Base-by-base conservation (phyloP, 2,113 vertebrate species). In the Syngnathus floridae region DNA sequence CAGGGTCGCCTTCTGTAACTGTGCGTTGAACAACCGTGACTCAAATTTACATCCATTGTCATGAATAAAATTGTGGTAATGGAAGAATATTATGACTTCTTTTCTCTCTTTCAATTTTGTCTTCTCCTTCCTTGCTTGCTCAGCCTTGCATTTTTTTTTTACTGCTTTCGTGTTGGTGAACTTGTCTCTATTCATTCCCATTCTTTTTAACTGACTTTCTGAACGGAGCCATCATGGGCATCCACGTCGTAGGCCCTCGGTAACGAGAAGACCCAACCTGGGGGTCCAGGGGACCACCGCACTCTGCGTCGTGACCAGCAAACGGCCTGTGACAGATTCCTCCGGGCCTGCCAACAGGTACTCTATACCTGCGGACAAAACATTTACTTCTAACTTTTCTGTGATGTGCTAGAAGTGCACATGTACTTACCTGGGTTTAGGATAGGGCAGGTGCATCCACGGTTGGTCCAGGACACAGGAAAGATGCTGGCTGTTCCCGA, bases 391-490 rank as follows among this genome's bases (percentile, higher is more conserved):
- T 12, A 40, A 59, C 16, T 36, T 4, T 3, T 21, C 4, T 38
- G 9, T 49, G 61, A 17, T 46, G 19, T 17, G 40, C 60, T 16
- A 22, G 31, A 45, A 41, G 4, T 62, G n/a, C n/a, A 22, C n/a
- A 41, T 41, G 10, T 40, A 40, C 7, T 37, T 66, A 94, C 94
- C 94, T 72, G 94, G 94, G 79, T 95, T 95, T 38, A 95, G 90
- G 65, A 95, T 88, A 3, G 94, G 94, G 75, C 94, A 95, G 56
- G 94, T 95, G 69, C 93, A 95, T 26, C 94, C 94, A 0, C 91
- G 92, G 71, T 91, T 92, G 70, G 93, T 95, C 94, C 94, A 95
- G 66, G 94, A 92, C 71, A 94, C 84, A 7, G 94, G 94, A 71
- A 91, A 95, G 71, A 95, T 86, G 41, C 81, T 93, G 80, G 90